phyloP scores from a whole-genome alignment of 1,140 invertebrate genomes.

The Proctacanthus coquilletti region DNA sequence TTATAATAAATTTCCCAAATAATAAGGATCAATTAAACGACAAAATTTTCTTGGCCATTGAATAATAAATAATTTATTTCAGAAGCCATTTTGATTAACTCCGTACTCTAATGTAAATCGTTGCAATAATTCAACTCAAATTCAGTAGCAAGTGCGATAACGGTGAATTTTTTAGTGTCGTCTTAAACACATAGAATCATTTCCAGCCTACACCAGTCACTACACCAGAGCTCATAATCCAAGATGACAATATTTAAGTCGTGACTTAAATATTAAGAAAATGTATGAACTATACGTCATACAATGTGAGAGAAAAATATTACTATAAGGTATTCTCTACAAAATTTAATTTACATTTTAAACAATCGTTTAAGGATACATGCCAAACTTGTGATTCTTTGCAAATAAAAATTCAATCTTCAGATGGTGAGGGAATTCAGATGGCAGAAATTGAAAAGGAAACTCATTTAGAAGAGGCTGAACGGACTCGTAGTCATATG shows the following conservation, averaged over 20 bases:
- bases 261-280: constrained; percentile 4
- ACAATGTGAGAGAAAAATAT: too few relatives aligned
- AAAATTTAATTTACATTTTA: constrained; percentile 7
- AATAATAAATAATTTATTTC: constrained; percentile 14
- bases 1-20: constrained; percentile 11
- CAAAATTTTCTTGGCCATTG: constrained; percentile 10
- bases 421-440: constrained; percentile 6
- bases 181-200: too few relatives aligned
- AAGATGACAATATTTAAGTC: too few relatives aligned
- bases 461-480: constrained; percentile 7
- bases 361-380: constrained; percentile 3
- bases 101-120: constrained; percentile 8
- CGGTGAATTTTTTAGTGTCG: too few relatives aligned
- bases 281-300: constrained; percentile 3
- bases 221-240: too few relatives aligned
- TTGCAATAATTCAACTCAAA: too few relatives aligned
- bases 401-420: constrained; percentile 8
- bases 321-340: too few relatives aligned
- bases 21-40: constrained; percentile 8
- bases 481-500: constrained; percentile 5
- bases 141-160: too few relatives aligned
- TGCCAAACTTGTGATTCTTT: constrained; percentile 5
- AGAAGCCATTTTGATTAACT: constrained; percentile 11
- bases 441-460: constrained; percentile 7
- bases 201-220: too few relatives aligned